Percentiles rank a stretch among this genome's conserved stretches.
Conservation (phyloP, 2,888 invertebrate species). For the Pammene aurita region DNA sequence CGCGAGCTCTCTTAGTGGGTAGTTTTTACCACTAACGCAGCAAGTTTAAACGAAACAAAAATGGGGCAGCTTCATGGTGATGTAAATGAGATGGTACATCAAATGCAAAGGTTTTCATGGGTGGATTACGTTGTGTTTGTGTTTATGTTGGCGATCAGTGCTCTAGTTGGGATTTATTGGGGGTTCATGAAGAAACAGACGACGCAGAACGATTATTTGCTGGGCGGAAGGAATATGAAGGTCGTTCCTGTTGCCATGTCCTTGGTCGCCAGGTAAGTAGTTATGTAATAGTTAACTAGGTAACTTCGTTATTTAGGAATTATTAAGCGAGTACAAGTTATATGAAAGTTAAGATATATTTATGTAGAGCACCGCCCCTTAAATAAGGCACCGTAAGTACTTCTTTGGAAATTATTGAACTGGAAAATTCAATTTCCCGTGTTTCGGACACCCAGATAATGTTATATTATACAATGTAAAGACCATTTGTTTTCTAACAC, state of each 20-base stretch:
- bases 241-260: slow-evolving; percentile 93
- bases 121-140: slow-evolving; percentile 91
- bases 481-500: too few species aligned
- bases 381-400: too few species aligned
- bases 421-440: too few species aligned
- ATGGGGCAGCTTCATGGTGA: slow-evolving; percentile 50
- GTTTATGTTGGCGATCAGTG: slow-evolving; percentile 89
- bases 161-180: slow-evolving; percentile 91
- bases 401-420: too few species aligned
- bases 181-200: slow-evolving; percentile 87
- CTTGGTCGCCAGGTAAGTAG: slow-evolving; percentile 89
- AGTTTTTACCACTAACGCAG: neutral
- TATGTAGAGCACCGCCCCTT: too few species aligned
- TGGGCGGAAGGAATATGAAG: slow-evolving; percentile 92
- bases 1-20: neutral
- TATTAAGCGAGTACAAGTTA: too few species aligned
- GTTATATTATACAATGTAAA: too few species aligned
- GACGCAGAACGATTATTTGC: slow-evolving; percentile 88
- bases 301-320: too few species aligned
- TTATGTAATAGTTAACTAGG: neutral
- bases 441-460: too few species aligned
- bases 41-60: neutral
- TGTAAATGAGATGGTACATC: slow-evolving; percentile 75
- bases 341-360: too few species aligned
- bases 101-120: slow-evolving; percentile 87